Percentiles rank a stretch among this genome's conserved stretches.
Conservation (phyloP, 2,888 invertebrate species). For the Ptilodon capucinus region DNA sequence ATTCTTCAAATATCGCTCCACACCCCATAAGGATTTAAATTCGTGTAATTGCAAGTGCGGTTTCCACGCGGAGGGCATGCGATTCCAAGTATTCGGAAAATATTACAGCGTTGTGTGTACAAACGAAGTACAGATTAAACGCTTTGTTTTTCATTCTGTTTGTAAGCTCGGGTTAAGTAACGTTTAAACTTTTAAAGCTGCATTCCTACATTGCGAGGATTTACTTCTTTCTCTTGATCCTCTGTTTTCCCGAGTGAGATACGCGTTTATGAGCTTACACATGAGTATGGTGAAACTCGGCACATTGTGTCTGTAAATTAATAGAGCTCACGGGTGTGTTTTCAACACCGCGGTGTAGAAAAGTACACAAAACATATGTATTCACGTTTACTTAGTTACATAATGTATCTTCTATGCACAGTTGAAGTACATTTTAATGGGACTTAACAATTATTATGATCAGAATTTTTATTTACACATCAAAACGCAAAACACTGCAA, state of each 20-base stretch:
- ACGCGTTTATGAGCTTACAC: not conserved
- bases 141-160: slow-evolving; percentile 28
- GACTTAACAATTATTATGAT: no score
- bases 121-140: slow-evolving; percentile 15
- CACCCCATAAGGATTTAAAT: slow-evolving; percentile 65
- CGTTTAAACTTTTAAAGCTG: slow-evolving; percentile 23
- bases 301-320: not conserved
- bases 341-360: no score
- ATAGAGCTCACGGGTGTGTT: not conserved
- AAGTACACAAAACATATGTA: not conserved
- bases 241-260: not conserved
- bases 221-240: not conserved
- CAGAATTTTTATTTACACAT: no score
- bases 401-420: no score
- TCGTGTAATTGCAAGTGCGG: slow-evolving; percentile 64
- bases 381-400: no score
- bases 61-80: slow-evolving; percentile 34
- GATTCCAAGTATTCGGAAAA: slow-evolving; percentile 32
- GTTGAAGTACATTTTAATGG: no score
- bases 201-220: slow-evolving; percentile 4
- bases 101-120: slow-evolving; percentile 18
- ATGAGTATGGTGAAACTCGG: not conserved
- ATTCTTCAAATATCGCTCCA: slow-evolving; percentile 74
- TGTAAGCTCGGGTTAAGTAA: slow-evolving; percentile 19
- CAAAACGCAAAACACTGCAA: no score